phyloP scores from a whole-genome alignment of 2,888 invertebrate genomes.

The Schizaphis graminum region DNA sequence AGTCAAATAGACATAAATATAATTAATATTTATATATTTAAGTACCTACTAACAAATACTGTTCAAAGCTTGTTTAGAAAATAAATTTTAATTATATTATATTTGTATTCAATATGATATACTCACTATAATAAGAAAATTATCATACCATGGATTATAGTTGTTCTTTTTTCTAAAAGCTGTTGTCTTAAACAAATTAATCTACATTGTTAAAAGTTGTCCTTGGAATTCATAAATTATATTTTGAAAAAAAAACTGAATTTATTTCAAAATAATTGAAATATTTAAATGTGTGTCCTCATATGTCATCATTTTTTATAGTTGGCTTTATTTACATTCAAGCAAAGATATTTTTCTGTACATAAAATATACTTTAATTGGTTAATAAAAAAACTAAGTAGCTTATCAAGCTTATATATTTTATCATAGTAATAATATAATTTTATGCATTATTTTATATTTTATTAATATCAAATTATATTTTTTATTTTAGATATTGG shows the following conservation, averaged over 20 bases:
- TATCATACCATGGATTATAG: too few relatives aligned
- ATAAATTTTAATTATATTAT: neutral
- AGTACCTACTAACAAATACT: neutral
- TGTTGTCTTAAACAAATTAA: too few relatives aligned
- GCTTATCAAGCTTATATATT: neutral
- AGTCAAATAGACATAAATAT: neutral
- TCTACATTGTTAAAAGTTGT: too few relatives aligned
- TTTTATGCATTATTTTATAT: neutral
- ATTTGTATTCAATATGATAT: neutral
- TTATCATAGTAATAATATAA: neutral
- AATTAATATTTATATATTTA: neutral
- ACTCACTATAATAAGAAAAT: too few relatives aligned
- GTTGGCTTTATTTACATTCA: neutral
- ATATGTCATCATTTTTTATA: neutral
- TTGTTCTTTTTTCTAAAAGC: too few relatives aligned
- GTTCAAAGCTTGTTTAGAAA: neutral
- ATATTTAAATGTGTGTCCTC: too few relatives aligned
- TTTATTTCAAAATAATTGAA: too few relatives aligned
- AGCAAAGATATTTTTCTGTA: neutral
- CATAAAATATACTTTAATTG: neutral
- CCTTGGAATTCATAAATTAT: too few relatives aligned
- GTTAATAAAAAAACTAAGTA: neutral
- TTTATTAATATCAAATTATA: neutral
- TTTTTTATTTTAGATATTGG: constrained; percentile 39
- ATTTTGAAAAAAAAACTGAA: too few relatives aligned